phyloP scores from a whole-genome alignment of 2,797 vertebrate species.

The Diplodus puntazzo region DNA sequence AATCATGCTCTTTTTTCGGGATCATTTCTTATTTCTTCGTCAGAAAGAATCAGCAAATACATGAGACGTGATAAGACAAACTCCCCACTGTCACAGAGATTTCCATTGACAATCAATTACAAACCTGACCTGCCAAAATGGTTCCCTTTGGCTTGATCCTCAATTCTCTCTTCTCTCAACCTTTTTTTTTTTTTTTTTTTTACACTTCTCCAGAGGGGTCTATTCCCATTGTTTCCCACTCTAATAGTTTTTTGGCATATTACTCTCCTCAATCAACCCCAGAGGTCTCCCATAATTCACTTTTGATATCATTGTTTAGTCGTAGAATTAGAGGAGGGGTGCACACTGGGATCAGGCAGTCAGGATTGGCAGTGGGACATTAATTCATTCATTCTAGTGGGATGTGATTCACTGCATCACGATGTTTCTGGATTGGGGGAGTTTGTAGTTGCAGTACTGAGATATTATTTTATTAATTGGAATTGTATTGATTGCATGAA shows the following conservation, averaged over 20 bases:
- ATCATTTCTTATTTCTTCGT: slow-evolving; percentile 8
- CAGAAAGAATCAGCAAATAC: slow-evolving; percentile 19
- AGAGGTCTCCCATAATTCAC: slow-evolving; percentile 75
- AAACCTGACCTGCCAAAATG: slow-evolving; percentile 59
- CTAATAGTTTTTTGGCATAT: slow-evolving; percentile 74
- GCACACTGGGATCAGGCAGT: slow-evolving; percentile 55
- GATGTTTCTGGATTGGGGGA: background rate
- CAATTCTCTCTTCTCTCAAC: slow-evolving; percentile 43
- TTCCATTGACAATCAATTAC: slow-evolving; percentile 53
- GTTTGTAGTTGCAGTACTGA: background rate
- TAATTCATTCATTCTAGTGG: slow-evolving; percentile 58
- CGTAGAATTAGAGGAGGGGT: slow-evolving; percentile 67
- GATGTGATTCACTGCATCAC: slow-evolving; percentile 23
- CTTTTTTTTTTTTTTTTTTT: background rate
- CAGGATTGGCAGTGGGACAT: slow-evolving; percentile 51
- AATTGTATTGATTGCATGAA: slow-evolving; percentile 1
- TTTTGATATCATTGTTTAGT: slow-evolving; percentile 78
- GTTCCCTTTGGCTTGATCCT: slow-evolving; percentile 64
- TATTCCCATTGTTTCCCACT: slow-evolving; percentile 67
- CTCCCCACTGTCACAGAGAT: slow-evolving; percentile 14
- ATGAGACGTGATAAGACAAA: slow-evolving; percentile 1
- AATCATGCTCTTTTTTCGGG: slow-evolving; percentile 26
- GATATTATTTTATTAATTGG: background rate
- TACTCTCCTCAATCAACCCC: slow-evolving; percentile 63
- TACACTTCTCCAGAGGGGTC: slow-evolving; percentile 61